phyloP scores from a whole-genome alignment of 2,888 invertebrate species.

The Empis livida region DNA sequence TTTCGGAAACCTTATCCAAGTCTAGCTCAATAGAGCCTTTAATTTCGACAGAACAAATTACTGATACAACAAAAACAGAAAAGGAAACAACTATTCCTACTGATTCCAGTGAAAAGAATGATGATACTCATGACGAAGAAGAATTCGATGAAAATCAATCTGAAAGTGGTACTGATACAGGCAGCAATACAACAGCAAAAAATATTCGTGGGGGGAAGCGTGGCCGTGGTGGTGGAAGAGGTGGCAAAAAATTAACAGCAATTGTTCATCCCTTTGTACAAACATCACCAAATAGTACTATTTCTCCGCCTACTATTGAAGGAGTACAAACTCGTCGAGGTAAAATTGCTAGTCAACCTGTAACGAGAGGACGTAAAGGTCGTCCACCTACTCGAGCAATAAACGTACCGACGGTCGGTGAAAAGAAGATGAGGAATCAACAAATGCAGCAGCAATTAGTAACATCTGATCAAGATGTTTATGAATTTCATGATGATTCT shows the following conservation, averaged over 20 bases:
- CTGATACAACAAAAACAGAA: constrained; percentile 4
- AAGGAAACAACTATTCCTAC: background rate
- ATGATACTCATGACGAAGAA: constrained; percentile 28
- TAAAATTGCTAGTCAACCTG: constrained; percentile 22
- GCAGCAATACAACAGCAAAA: constrained; percentile 20
- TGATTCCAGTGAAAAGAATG: constrained; percentile 6
- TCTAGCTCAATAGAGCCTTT: background rate
- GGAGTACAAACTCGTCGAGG: constrained; percentile 47
- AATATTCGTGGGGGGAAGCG: constrained; percentile 21
- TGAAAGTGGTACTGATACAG: constrained; percentile 9
- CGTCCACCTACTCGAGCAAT: constrained; percentile 31
- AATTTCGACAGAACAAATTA: background rate
- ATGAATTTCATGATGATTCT: constrained; percentile 84
- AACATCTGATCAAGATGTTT: constrained; percentile 52
- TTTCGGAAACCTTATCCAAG: background rate
- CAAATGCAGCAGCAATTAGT: constrained; percentile 2
- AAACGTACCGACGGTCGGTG: constrained; percentile 19
- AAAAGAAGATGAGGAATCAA: constrained; percentile 32
- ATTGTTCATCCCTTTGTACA: constrained; percentile 10
- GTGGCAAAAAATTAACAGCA: constrained; percentile 8
- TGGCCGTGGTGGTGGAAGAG: constrained; percentile 25
- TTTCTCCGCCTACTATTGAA: constrained; percentile 23
- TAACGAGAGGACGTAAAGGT: constrained; percentile 33
- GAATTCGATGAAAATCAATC: constrained; percentile 17
- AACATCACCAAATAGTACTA: constrained; percentile 32